These are phyloP conservation scores for Cottus gobio DNA, from an alignment of 2,113 vertebrate genomes.

Conservation along the genomic window DNA sequence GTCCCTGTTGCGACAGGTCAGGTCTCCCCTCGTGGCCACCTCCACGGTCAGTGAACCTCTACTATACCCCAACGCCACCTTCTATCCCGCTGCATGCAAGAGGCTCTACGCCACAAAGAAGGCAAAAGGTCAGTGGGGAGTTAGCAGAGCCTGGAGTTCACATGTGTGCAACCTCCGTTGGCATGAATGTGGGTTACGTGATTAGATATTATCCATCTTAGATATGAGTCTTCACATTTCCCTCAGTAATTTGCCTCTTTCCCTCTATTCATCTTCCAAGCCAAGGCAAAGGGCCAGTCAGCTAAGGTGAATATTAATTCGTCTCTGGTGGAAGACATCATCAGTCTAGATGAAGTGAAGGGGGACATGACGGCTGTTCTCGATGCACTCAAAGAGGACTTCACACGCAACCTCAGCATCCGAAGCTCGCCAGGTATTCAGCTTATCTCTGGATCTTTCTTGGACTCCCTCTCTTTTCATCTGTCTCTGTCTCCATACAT, in stretches of 20 bases:
- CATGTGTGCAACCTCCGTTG: not conserved
- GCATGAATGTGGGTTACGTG: not conserved
- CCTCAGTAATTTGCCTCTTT: slow-evolving; percentile 29
- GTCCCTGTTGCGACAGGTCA: slow-evolving; percentile 23
- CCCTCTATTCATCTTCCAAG: slow-evolving; percentile 69
- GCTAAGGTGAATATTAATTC: slow-evolving; percentile 90
- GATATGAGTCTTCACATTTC: slow-evolving; percentile 38
- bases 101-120: slow-evolving; percentile 93
- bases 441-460: not conserved
- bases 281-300: slow-evolving; percentile 90
- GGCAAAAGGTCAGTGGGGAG: slow-evolving; percentile 83
- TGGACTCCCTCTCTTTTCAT: not conserved
- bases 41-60: slow-evolving; percentile 2
- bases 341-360: slow-evolving; percentile 88
- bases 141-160: slow-evolving; percentile 1
- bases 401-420: slow-evolving; percentile 91
- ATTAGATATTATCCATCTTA: slow-evolving; percentile 39
- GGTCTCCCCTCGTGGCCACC: slow-evolving; percentile 38
- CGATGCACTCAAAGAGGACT: slow-evolving; percentile 90
- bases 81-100: slow-evolving; percentile 44
- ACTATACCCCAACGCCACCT: slow-evolving; percentile 15
- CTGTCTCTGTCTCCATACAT: not conserved
- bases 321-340: slow-evolving; percentile 92
- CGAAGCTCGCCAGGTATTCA: slow-evolving; percentile 90
- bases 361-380: slow-evolving; percentile 88